phyloP scores from a whole-genome alignment of 2,113 vertebrate genomes.

The Xenotilapia flavipinnis region DNA sequence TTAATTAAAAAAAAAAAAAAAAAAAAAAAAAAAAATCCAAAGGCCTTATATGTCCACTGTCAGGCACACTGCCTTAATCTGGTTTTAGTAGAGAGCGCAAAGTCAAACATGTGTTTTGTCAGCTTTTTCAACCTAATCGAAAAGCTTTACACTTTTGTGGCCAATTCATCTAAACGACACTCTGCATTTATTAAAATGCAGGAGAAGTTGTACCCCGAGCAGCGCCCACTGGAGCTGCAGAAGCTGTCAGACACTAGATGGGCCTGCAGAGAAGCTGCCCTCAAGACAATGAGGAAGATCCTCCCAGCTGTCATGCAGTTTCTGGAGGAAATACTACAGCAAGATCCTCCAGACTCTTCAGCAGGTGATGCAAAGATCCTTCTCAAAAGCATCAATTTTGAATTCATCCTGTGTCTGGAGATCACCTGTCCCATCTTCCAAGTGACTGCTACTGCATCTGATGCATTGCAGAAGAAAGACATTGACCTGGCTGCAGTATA shows the following conservation, averaged over 20 bases:
- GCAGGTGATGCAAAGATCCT: neutral
- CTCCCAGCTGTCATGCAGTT: no score
- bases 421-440: neutral
- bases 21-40: no score
- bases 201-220: no score
- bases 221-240: no score
- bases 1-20: no score
- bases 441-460: neutral
- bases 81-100: no score
- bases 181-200: neutral
- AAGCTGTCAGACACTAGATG: neutral
- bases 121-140: no score
- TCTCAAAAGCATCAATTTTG: neutral
- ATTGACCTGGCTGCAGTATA: neutral
- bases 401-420: neutral
- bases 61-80: no score
- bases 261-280: neutral
- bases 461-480: neutral
- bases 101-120: no score
- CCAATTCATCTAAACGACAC: neutral
- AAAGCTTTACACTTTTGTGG: no score
- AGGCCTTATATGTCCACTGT: no score
- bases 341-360: neutral
- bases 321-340: neutral
- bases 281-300: neutral